Conservation (phyloP, 2,113 vertebrate species). For the Dunckerocampus dactyliophorus region DNA sequence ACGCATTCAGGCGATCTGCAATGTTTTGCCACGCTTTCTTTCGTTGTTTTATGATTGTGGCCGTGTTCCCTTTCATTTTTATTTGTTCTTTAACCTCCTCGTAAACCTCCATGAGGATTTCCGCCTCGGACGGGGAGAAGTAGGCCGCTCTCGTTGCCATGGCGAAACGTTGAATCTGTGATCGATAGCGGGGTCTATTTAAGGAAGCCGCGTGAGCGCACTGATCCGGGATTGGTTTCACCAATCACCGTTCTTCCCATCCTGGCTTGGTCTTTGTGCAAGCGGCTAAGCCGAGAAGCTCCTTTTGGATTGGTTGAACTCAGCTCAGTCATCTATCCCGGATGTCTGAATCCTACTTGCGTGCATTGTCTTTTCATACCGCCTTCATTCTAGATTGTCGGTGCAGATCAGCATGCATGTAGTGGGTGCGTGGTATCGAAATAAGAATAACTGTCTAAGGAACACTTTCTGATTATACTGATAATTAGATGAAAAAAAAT, state of each 20-base stretch:
- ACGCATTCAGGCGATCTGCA: constrained; percentile 1
- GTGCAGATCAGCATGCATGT: too few species aligned
- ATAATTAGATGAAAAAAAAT: too few species aligned
- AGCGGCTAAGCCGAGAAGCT: not conserved
- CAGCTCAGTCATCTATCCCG: too few species aligned
- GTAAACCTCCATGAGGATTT: not conserved
- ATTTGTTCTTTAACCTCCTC: not conserved
- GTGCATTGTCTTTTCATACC: not conserved
- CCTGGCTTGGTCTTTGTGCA: not conserved
- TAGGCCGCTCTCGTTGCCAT: not conserved
- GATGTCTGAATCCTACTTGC: not conserved
- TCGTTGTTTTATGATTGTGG: not conserved
- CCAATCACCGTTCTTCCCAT: not conserved
- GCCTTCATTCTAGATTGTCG: too few species aligned
- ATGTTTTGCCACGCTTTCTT: not conserved
- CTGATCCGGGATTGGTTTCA: not conserved
- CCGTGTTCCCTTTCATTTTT: not conserved
- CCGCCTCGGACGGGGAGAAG: not conserved
- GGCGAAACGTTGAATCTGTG: not conserved
- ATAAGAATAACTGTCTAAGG: too few species aligned
- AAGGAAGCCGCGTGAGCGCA: too few species aligned
- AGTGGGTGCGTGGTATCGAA: too few species aligned
- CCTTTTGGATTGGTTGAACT: not conserved
- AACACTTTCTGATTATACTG: too few species aligned
- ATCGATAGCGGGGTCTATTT: too few species aligned